phyloP scores from a whole-genome alignment of 2,888 invertebrate species.

The Phengaris alcon region DNA sequence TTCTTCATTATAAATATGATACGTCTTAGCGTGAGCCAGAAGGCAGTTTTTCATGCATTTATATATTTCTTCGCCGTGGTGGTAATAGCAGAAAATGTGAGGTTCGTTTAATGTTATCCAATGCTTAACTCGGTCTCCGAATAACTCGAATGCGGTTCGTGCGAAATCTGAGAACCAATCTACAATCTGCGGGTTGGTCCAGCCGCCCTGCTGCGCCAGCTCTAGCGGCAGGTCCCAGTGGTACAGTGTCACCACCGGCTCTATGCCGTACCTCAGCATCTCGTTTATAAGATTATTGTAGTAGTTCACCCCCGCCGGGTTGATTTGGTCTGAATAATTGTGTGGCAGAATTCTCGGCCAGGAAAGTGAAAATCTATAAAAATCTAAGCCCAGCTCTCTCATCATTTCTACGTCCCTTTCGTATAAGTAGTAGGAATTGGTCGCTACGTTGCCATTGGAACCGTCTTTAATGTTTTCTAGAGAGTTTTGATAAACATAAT shows the following conservation, averaged over 20 bases:
- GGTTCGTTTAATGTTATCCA: constrained; percentile 77
- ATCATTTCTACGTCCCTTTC: constrained; percentile 62
- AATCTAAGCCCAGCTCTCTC: constrained; percentile 40
- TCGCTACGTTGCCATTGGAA: constrained; percentile 77
- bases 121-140: constrained; percentile 53
- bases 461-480: constrained; percentile 48
- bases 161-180: constrained; percentile 57
- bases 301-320: constrained; percentile 74
- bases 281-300: constrained; percentile 79
- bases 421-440: constrained; percentile 78
- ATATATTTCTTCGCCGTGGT: constrained; percentile 44
- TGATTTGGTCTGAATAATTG: constrained; percentile 69
- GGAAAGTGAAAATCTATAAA: constrained; percentile 80
- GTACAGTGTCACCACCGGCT: constrained; percentile 73
- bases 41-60: constrained; percentile 67
- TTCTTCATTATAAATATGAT: constrained; percentile 56
- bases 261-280: constrained; percentile 73
- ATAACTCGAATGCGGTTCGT: constrained; percentile 47
- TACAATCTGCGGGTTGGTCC: constrained; percentile 50
- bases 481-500: not conserved
- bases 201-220: constrained; percentile 58
- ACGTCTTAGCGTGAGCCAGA: constrained; percentile 73
- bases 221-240: constrained; percentile 66
- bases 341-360: constrained; percentile 80
- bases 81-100: constrained; percentile 39